These are phyloP conservation scores for Drosophila ironensis DNA, from an alignment of 1,140 invertebrate species.

Conservation along the genomic window DNA sequence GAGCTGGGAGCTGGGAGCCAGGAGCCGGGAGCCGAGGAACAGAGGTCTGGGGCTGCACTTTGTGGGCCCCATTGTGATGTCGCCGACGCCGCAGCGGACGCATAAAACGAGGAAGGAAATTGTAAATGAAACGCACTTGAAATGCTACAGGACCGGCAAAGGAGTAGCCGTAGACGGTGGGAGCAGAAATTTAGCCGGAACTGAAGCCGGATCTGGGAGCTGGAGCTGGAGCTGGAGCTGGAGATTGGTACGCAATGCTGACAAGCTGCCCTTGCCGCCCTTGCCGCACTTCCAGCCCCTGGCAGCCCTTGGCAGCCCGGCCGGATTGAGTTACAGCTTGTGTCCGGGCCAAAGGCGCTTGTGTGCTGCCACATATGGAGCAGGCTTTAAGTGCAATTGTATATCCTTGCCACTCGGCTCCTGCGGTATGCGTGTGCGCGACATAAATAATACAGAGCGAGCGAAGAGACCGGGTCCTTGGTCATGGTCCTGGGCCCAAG, in stretches of 20 bases:
- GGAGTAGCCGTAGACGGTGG: neutral
- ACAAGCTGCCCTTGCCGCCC: conserved; percentile 13
- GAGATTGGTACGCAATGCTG: conserved; percentile 20
- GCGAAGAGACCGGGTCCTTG: conserved; percentile 14
- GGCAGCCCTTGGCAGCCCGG: no score
- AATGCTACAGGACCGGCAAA: conserved; percentile 47
- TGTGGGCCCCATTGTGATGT: conserved; percentile 46
- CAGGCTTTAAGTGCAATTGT: conserved; percentile 75
- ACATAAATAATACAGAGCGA: conserved; percentile 71
- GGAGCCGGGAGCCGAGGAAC: no score
- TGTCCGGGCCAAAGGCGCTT: conserved; percentile 63
- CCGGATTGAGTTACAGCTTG: conserved; percentile 44
- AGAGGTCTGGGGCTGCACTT: conserved; percentile 28
- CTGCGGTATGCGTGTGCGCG: conserved; percentile 55
- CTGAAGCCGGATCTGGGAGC: conserved; percentile 9
- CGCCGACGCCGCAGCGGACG: conserved; percentile 46
- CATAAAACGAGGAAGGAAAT: conserved; percentile 69
- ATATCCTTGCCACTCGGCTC: conserved; percentile 61
- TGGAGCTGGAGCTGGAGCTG: conserved; percentile 1
- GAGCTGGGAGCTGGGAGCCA: neutral
- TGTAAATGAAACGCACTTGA: conserved; percentile 78
- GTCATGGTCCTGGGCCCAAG: neutral
- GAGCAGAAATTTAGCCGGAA: neutral
- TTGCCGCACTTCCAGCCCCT: no score
- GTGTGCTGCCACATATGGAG: conserved; percentile 70